Percentiles rank a stretch among this genome's conserved stretches.
These are phyloP conservation scores for Drosophila ogumai DNA, from an alignment of 1,140 invertebrate species.

Conservation along the genomic window DNA sequence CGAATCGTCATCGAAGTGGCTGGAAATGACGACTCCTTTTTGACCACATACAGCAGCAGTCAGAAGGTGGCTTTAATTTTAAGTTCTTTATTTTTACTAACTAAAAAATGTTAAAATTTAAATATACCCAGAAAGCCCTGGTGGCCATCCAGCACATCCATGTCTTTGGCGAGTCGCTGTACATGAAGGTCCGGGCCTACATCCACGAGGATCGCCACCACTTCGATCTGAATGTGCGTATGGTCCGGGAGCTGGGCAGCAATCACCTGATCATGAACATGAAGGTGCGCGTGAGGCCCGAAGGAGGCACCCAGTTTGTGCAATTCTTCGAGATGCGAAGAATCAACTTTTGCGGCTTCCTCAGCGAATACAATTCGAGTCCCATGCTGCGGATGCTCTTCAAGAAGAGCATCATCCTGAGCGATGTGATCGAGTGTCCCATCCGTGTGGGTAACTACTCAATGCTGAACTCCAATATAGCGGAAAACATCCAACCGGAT, in stretches of 20 bases:
- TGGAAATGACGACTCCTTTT: background rate
- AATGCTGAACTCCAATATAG: conserved; percentile 16
- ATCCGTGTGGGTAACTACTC: conserved; percentile 44
- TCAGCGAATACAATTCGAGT: conserved; percentile 38
- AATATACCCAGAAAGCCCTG: conserved; percentile 6
- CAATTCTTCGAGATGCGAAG: conserved; percentile 31
- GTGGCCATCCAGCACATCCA: conserved; percentile 21
- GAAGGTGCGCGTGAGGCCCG: conserved; percentile 15
- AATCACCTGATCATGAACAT: conserved; percentile 52
- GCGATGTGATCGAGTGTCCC: conserved; percentile 38
- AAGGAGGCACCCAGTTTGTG: conserved; percentile 5
- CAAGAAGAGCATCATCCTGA: conserved; percentile 29
- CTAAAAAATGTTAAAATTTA: background rate
- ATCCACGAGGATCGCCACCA: conserved; percentile 36
- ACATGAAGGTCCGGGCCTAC: conserved; percentile 11
- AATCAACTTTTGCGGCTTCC: conserved; percentile 47
- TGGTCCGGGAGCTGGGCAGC: conserved; percentile 36
- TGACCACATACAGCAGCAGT: background rate
- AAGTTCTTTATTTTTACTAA: background rate
- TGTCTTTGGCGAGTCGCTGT: conserved; percentile 30
- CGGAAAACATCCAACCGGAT: conserved; percentile 18
- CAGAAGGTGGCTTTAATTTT: background rate
- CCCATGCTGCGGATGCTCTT: conserved; percentile 30
- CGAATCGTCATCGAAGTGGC: background rate
- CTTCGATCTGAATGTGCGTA: conserved; percentile 34